Evolutionary conservation across 1,140 invertebrate species (phyloP), one percentile per base, ranked within the genome.

Genomic region (Frieseomelitta varia): DNA sequence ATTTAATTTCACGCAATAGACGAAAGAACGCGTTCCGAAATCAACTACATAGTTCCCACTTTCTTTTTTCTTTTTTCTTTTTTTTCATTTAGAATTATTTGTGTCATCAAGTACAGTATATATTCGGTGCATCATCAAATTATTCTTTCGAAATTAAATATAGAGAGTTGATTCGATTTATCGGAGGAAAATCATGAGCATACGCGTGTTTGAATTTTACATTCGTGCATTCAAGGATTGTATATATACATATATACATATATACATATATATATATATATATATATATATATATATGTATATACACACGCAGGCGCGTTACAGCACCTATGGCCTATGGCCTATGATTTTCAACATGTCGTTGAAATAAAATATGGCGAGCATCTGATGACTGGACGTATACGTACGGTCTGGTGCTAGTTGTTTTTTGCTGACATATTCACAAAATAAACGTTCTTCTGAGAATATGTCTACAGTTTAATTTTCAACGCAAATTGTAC

Each of bases 291-390:
- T n/a, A n/a, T n/a, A n/a, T n/a, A n/a, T n/a, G n/a, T 21, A 67
- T 17, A 21, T 10, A 17, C 47, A 65, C 51, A 58, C 78, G 77
- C 63, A 68, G 8, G 72, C 61, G 79, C 67, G 30, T 75, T 47
- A 39, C 55, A 27, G 12, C 55, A n/a, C 12, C 8, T 75, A 67
- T 21, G 58, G 39, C 12, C 14, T 75, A 67, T 21, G 58, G 39
- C 12, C 14, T 75, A 67, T 21, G 58, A 58, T 80, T 61, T 65
- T 81, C 67, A 72, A 76, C 56, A 73, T 75, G 81, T 68, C 63
- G 55, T 63, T 88, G 53, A 69, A 71, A 78, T 77, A 77, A 77
- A 88, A 83, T 63, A 89, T 89, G 88, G 88, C 87, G 88, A 88
- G 55, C 17, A 82, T 67, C 83, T 69, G 79, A 89, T 86, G 87